phyloP scores from a whole-genome alignment of 2,113 vertebrate genomes.

The Noctilio leporinus region DNA sequence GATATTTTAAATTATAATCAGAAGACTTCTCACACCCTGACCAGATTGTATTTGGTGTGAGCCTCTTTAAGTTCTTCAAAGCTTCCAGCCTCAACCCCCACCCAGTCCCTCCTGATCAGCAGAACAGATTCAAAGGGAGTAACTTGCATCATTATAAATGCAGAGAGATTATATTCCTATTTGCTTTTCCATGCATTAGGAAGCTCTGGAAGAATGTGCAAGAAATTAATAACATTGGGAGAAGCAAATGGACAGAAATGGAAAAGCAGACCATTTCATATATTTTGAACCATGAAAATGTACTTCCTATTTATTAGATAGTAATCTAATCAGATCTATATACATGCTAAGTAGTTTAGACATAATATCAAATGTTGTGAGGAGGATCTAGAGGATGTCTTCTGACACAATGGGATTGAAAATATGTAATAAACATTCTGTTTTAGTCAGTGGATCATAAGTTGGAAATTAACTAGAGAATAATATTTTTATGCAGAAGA shows the following conservation, averaged over 20 bases:
- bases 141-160: background rate
- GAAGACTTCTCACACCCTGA: background rate
- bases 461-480: background rate
- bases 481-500: background rate
- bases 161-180: background rate
- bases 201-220: background rate
- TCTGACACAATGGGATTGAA: background rate
- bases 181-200: background rate
- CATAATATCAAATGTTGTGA: background rate
- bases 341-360: background rate
- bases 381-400: background rate
- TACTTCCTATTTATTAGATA: background rate
- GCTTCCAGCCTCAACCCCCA: background rate
- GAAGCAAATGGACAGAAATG: background rate
- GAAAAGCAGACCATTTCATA: background rate
- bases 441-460: background rate
- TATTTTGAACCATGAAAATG: background rate
- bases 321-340: background rate
- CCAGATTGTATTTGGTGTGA: background rate
- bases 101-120: background rate
- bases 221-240: background rate
- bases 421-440: background rate
- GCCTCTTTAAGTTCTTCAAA: constrained; percentile 26
- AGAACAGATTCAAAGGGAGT: background rate
- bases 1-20: constrained; percentile 17